Evolutionary conservation across 2,113 vertebrate species (phyloP).

Genomic region (Limnothrissa miodon): DNA sequence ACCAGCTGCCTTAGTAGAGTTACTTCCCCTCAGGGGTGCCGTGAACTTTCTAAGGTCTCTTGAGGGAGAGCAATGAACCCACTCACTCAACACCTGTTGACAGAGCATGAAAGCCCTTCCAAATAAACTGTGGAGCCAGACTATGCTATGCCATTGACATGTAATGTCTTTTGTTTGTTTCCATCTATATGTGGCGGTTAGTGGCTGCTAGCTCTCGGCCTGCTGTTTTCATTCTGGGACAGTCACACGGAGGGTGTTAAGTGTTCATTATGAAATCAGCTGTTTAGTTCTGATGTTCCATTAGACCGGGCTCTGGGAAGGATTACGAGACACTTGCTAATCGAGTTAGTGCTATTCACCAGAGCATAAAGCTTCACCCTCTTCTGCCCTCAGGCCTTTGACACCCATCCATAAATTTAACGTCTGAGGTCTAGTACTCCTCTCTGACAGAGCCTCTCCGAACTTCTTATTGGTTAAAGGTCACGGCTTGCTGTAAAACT

Average conservation of each 20-base stretch:
- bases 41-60: background rate
- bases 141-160: background rate
- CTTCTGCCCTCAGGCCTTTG: background rate
- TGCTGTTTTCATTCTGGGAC: background rate
- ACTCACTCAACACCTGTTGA: background rate
- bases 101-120: background rate
- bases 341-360: background rate
- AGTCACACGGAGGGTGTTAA: background rate
- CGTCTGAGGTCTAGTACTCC: background rate
- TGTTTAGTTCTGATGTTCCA: background rate
- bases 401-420: constrained; percentile 1
- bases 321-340: background rate
- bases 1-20: background rate
- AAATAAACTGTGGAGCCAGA: background rate
- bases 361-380: background rate
- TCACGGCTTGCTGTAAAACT: background rate
- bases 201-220: background rate
- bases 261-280: background rate
- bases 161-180: background rate
- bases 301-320: background rate
- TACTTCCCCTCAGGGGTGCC: background rate
- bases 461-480: background rate
- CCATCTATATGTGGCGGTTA: background rate
- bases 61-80: background rate
- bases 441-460: background rate